Percentiles rank a stretch among this genome's conserved stretches.
phyloP scores from a whole-genome alignment of 2,888 invertebrate genomes.

The Dasysyrphus albostriatus region DNA sequence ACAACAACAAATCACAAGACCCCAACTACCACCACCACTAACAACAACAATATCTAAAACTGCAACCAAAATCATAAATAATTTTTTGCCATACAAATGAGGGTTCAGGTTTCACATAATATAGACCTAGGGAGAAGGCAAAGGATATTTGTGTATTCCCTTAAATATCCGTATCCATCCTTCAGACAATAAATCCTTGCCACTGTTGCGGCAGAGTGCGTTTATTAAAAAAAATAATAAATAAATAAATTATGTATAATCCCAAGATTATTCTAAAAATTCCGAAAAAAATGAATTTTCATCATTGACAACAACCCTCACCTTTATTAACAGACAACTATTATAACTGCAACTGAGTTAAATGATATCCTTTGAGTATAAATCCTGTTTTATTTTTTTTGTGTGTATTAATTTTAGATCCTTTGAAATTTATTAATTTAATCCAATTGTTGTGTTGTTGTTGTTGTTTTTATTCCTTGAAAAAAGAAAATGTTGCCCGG shows the following conservation, averaged over 20 bases:
- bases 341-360: conserved; percentile 43
- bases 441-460: conserved; percentile 72
- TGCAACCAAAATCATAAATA: conserved; percentile 53
- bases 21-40: background rate
- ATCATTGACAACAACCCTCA: conserved; percentile 57
- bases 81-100: conserved; percentile 45
- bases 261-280: conserved; percentile 54
- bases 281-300: conserved; percentile 44
- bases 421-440: conserved; percentile 56
- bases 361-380: conserved; percentile 61
- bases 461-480: conserved; percentile 32
- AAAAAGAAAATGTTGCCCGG: background rate
- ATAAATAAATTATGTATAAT: conserved; percentile 15
- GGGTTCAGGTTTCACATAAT: conserved; percentile 54
- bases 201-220: conserved; percentile 31
- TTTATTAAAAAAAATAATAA: conserved; percentile 48
- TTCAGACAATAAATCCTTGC: conserved; percentile 21
- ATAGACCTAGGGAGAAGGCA: conserved; percentile 21
- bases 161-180: conserved; percentile 22
- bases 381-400: conserved; percentile 54
- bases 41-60: conserved; percentile 9
- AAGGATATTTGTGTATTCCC: conserved; percentile 10
- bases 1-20: conserved; percentile 9
- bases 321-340: conserved; percentile 56
- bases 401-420: conserved; percentile 20